Base-by-base conservation (phyloP, 2,888 invertebrate genomes). In the Zygaena filipendulae region DNA sequence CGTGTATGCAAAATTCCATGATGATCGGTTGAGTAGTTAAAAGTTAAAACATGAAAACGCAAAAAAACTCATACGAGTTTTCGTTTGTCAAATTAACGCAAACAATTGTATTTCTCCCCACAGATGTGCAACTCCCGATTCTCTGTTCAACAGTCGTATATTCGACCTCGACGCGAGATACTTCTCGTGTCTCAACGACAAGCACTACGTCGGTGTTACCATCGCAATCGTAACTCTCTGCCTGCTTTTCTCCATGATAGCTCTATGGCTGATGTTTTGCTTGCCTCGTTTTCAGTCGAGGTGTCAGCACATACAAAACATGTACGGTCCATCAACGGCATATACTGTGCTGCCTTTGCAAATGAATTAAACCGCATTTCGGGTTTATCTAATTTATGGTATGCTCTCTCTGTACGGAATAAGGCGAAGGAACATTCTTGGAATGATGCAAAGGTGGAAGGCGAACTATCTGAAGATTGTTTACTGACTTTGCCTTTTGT, bases 101-200 rank as follows among this genome's bases (percentile, higher is more conserved):
- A n/a, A n/a, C n/a, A n/a, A n/a, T 19, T 11, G 18, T 8, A 7
- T 11, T 2, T 13, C 7, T 21, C 11, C 13, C 8, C 4, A 8
- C 72, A 84, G 84, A 43, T 84, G 84, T 39, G 59, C 49, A 21
- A 53, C 60, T 1, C 83, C 84, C 5, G 42, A 50, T 1, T 36
- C 55, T 1, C 47, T 77, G 1, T 62, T 46, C 45, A 71, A 72
- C 52, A 74, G 71, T 20, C 51, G 67, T 3, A 53, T 84, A 13
- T 68, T 68, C 42, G 69, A 79, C 6, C 45, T 84, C 11, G 53
- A 72, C 1, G 44, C 47, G 1, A 58, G 71, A 23, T 75, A 72
- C 42, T 67, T 84, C 38, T 43, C 46, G 1, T 84, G 84, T 39
- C 25, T 43, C 0, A 23, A 35, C 0, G 34, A 45, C 2, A 41